Conservation (phyloP, 2,797 vertebrate genomes). For the Setipinna tenuifilis region DNA sequence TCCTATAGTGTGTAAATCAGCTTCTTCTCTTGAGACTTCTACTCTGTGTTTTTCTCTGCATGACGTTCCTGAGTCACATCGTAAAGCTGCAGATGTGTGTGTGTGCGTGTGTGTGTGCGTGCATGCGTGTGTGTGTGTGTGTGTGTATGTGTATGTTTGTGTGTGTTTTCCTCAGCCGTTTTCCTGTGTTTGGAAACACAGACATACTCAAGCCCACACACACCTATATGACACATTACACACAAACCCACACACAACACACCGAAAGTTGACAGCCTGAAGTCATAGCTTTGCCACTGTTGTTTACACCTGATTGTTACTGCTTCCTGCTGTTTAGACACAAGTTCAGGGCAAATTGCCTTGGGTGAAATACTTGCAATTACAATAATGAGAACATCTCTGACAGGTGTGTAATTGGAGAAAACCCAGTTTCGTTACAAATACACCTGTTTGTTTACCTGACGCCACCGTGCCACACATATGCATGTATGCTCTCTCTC, state of each 20-base stretch:
- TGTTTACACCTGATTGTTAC: background rate
- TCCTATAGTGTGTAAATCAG: background rate
- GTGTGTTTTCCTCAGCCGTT: background rate
- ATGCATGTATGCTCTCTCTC: too few relatives aligned
- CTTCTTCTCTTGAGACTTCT: background rate
- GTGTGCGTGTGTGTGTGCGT: background rate
- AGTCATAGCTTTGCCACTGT: background rate
- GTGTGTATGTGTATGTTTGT: slow-evolving; percentile 19
- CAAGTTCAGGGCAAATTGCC: background rate
- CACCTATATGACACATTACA: background rate
- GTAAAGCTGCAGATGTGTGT: background rate
- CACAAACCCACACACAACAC: slow-evolving; percentile 19
- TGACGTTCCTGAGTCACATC: background rate
- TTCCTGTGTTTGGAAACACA: too few relatives aligned
- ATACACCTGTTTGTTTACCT: background rate
- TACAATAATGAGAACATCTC: background rate
- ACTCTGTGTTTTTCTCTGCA: background rate
- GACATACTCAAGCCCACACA: too few relatives aligned
- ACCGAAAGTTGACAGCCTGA: background rate
- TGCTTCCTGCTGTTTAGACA: background rate
- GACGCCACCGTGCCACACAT: too few relatives aligned
- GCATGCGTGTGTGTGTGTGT: background rate
- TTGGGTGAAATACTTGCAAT: background rate
- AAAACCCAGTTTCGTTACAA: background rate
- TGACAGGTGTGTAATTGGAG: background rate